Evolutionary conservation across 1,140 invertebrate genomes (phyloP).

Genomic region (Wasmannia auropunctata): DNA sequence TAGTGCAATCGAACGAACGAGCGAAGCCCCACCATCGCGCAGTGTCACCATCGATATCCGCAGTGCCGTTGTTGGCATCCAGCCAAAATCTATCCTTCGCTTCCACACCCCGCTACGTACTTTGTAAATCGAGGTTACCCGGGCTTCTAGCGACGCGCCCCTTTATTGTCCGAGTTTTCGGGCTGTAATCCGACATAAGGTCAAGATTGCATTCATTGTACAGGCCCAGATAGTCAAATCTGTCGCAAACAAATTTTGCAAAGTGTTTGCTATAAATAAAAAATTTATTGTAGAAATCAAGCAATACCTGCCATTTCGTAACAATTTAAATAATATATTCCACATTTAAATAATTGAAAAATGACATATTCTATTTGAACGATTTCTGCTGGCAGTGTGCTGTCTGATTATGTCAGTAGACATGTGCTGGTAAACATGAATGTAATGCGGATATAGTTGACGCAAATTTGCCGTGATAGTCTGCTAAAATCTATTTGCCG

Average conservation of each 20-base stretch:
- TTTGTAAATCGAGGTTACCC: slow-evolving; percentile 73
- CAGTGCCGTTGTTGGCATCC: slow-evolving; percentile 81
- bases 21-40: slow-evolving; percentile 59
- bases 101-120: slow-evolving; percentile 51
- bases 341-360: not conserved
- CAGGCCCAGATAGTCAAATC: not conserved
- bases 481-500: not conserved
- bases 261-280: not conserved
- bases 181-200: slow-evolving; percentile 33
- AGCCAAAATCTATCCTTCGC: slow-evolving; percentile 76
- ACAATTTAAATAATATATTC: not conserved
- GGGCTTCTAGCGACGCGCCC: slow-evolving; percentile 63
- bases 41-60: slow-evolving; percentile 82
- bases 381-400: not conserved
- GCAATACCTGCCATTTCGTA: not conserved
- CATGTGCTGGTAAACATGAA: not conserved
- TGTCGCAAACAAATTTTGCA: not conserved
- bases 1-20: slow-evolving; percentile 28
- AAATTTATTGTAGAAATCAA: not conserved
- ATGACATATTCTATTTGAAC: not conserved
- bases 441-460: not conserved
- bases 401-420: not conserved
- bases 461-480: not conserved
- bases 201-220: slow-evolving; percentile 14
- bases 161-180: slow-evolving; percentile 74